A percentile compares a stretch with the other conserved stretches of the same genome.
phyloP scores from a whole-genome alignment of 1,140 invertebrate species.

The Lanistes nyassanus region DNA sequence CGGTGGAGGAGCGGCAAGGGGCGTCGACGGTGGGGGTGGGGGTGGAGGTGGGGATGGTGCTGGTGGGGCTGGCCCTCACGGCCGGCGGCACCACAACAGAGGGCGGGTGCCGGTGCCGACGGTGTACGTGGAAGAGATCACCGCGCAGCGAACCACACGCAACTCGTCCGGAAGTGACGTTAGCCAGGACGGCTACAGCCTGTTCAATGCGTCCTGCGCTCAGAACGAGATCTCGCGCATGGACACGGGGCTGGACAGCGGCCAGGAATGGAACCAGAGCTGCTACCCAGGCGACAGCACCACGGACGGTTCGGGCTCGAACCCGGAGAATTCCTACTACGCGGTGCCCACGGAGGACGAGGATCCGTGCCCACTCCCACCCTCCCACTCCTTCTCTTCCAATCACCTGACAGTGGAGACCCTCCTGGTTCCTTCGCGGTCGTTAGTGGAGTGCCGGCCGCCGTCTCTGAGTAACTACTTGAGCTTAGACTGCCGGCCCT shows the following conservation, averaged over 20 bases:
- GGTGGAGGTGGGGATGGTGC: constrained; percentile 25
- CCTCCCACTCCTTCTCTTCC: background rate
- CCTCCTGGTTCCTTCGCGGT: too few species aligned
- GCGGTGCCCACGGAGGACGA: background rate
- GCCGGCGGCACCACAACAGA: background rate
- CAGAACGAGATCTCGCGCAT: constrained; percentile 43
- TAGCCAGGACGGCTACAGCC: constrained; percentile 52
- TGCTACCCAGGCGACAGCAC: constrained; percentile 11
- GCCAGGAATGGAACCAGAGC: background rate
- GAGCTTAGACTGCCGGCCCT: too few species aligned
- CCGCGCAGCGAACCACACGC: constrained; percentile 26
- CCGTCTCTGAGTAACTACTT: too few species aligned
- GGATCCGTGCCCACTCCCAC: background rate
- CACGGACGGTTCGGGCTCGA: background rate
- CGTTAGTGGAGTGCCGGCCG: too few species aligned
- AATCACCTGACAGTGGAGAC: too few species aligned
- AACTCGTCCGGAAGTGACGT: constrained; percentile 56
- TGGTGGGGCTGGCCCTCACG: background rate
- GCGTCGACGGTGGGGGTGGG: constrained; percentile 16
- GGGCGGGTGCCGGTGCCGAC: constrained; percentile 31
- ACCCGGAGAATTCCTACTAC: constrained; percentile 10
- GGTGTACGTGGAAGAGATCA: constrained; percentile 37
- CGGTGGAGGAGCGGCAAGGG: background rate
- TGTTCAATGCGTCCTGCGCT: constrained; percentile 47
- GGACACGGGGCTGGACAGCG: constrained; percentile 29